phyloP scores from a whole-genome alignment of 2,888 invertebrate genomes.

The Lasius platythorax region DNA sequence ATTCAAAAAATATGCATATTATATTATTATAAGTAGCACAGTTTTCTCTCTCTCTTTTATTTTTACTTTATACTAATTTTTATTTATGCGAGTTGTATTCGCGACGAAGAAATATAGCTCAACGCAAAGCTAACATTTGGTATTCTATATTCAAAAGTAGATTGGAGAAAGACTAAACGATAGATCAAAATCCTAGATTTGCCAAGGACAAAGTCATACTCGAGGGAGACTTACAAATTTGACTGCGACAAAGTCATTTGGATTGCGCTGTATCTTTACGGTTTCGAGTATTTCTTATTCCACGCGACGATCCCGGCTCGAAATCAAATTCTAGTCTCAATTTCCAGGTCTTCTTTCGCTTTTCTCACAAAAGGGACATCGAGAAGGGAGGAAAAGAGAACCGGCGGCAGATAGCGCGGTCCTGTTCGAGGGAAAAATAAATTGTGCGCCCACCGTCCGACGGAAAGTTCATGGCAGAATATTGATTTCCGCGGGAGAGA shows the following conservation, averaged over 20 bases:
- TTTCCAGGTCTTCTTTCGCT: conserved; percentile 60
- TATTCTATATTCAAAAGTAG: neutral
- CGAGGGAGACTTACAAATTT: neutral
- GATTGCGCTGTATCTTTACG: conserved; percentile 16
- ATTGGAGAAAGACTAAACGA: neutral
- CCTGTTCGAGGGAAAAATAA: conserved; percentile 66
- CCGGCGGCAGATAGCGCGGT: conserved; percentile 58
- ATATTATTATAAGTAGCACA: neutral
- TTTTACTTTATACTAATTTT: neutral
- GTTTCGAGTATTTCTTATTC: conserved; percentile 59
- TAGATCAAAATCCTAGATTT: neutral
- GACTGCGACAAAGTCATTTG: conserved; percentile 1
- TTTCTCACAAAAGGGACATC: conserved; percentile 42
- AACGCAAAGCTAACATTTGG: neutral
- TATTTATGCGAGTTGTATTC: neutral
- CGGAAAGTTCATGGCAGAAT: conserved; percentile 70
- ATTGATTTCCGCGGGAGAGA: conserved; percentile 73
- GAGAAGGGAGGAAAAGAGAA: conserved; percentile 48
- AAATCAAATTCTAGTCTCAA: conserved; percentile 73
- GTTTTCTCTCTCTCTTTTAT: neutral
- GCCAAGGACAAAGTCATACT: neutral
- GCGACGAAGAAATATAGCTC: neutral
- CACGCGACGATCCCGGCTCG: conserved; percentile 52
- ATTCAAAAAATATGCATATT: neutral
- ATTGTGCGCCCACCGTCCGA: conserved; percentile 68